Conservation (phyloP, 2,113 vertebrate species). For the Ceratotherium simum region DNA sequence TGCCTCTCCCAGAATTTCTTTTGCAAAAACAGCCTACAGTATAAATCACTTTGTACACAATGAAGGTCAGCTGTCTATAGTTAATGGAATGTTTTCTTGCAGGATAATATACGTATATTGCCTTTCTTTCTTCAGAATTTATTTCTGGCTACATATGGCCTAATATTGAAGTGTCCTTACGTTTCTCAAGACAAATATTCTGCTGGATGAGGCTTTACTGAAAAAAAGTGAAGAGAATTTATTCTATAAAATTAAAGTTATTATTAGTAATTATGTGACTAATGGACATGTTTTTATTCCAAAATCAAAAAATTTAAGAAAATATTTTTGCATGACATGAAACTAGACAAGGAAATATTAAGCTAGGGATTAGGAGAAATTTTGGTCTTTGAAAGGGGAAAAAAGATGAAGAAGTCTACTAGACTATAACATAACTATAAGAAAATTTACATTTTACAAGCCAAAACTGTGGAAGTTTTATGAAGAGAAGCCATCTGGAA, state of each 20-base stretch:
- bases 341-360: background rate
- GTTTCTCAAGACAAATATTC: conserved; percentile 56
- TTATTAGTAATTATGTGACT: background rate
- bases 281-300: background rate
- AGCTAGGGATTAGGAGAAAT: background rate
- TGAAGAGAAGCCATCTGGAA: background rate
- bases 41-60: conserved; percentile 58
- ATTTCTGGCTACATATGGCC: conserved; percentile 52
- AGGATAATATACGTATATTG: conserved; percentile 70
- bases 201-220: background rate
- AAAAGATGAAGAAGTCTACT: background rate
- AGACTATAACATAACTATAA: background rate
- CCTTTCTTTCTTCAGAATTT: conserved; percentile 43
- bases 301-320: conserved; percentile 19
- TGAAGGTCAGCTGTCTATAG: conserved; percentile 34
- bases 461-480: background rate
- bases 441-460: background rate
- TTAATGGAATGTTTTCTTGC: conserved; percentile 72
- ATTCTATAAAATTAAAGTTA: conserved; percentile 1
- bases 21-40: conserved; percentile 7
- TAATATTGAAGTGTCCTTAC: background rate
- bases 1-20: conserved; percentile 54
- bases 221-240: background rate
- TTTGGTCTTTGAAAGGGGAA: background rate
- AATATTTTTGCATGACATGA: background rate